Conservation (phyloP, 92 coral and sea anemone species). For the Parazoanthus atlanticus region DNA sequence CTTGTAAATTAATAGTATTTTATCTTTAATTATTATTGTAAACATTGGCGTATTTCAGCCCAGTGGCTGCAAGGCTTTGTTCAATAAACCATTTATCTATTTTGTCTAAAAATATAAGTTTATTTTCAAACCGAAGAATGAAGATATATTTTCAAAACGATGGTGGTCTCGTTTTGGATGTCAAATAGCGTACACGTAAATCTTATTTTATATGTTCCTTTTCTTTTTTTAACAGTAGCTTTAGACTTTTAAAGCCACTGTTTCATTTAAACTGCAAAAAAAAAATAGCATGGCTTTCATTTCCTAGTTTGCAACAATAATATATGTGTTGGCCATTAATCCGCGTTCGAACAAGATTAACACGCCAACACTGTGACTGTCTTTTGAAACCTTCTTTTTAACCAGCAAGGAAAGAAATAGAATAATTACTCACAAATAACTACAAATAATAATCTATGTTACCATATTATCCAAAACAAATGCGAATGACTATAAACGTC, state of each 20-base stretch:
- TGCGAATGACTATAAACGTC: background rate
- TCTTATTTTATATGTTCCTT: background rate
- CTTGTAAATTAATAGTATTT: too few relatives aligned
- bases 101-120: too few relatives aligned
- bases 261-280: too few relatives aligned
- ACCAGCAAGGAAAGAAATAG: background rate
- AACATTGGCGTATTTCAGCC: too few relatives aligned
- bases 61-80: too few relatives aligned
- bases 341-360: background rate
- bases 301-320: background rate
- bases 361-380: background rate
- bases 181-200: background rate
- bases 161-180: background rate
- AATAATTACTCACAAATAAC: background rate
- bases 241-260: background rate
- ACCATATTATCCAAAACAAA: background rate
- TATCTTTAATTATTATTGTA: too few relatives aligned
- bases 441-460: background rate
- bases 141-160: background rate
- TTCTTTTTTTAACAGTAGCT: background rate
- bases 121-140: background rate
- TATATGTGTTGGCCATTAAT: background rate
- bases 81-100: too few relatives aligned
- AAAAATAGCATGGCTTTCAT: background rate
- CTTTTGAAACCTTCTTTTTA: background rate